Percentiles rank a stretch among this genome's conserved stretches.
phyloP scores from a whole-genome alignment of 1,140 invertebrate genomes.

The Ceratosolen solmsi region DNA sequence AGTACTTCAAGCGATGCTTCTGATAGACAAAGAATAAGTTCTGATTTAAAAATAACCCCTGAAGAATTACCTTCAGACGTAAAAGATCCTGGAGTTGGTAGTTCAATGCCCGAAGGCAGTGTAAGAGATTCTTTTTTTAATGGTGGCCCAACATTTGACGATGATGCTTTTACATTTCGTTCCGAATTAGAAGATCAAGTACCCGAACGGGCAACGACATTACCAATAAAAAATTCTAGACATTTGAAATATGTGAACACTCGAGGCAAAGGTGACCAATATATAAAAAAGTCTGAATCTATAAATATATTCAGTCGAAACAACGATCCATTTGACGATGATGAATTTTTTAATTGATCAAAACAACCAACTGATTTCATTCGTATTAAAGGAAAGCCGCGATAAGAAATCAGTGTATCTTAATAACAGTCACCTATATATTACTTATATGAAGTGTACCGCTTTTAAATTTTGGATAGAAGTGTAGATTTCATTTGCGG shows the following conservation, averaged over 20 bases:
- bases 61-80: slow-evolving; percentile 62
- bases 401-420: slow-evolving; percentile 46
- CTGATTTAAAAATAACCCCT: slow-evolving; percentile 66
- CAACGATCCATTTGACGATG: slow-evolving; percentile 88
- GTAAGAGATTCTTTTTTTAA: slow-evolving; percentile 67
- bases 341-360: slow-evolving; percentile 84
- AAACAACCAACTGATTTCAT: slow-evolving; percentile 46
- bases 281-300: slow-evolving; percentile 88
- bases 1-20: slow-evolving; percentile 67
- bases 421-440: slow-evolving; percentile 30
- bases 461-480: slow-evolving; percentile 34
- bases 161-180: slow-evolving; percentile 67
- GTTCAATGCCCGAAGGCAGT: slow-evolving; percentile 61
- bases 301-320: slow-evolving; percentile 88
- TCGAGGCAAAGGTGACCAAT: slow-evolving; percentile 65
- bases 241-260: slow-evolving; percentile 66
- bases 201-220: slow-evolving; percentile 62
- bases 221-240: slow-evolving; percentile 68
- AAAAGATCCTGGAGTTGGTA: slow-evolving; percentile 57
- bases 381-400: slow-evolving; percentile 17
- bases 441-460: slow-evolving; percentile 22
- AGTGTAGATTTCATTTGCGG: slow-evolving; percentile 48
- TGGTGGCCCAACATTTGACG: slow-evolving; percentile 66
- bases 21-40: slow-evolving; percentile 61
- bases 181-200: slow-evolving; percentile 69